phyloP scores from a whole-genome alignment of 2,888 invertebrate genomes.

The Dynastes grantii region DNA sequence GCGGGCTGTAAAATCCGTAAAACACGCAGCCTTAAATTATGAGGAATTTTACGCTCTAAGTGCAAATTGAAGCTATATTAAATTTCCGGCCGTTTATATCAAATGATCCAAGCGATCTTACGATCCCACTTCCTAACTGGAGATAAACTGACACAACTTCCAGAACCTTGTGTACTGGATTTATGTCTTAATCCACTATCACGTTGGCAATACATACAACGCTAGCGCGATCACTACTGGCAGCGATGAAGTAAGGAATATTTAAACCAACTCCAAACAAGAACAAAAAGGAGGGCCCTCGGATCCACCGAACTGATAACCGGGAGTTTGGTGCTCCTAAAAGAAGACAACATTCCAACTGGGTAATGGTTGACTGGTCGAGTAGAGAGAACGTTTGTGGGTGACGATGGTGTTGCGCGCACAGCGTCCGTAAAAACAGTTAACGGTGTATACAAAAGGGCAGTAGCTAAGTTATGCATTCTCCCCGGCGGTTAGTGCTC shows the following conservation, averaged over 20 bases:
- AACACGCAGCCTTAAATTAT: not conserved
- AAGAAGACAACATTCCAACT: not conserved
- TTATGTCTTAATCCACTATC: not conserved
- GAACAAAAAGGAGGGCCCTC: not conserved
- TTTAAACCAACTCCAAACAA: not conserved
- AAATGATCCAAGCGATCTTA: not conserved
- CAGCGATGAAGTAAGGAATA: not conserved
- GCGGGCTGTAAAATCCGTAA: conserved; percentile 14
- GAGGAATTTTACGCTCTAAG: not conserved
- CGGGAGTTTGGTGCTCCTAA: not conserved
- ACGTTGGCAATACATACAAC: conserved; percentile 16
- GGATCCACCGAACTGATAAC: not conserved
- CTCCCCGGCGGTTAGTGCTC: too few relatives aligned
- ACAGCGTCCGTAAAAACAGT: too few relatives aligned
- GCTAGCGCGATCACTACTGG: not conserved
- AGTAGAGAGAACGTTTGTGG: too few relatives aligned
- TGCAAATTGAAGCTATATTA: conserved; percentile 10
- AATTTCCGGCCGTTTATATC: not conserved
- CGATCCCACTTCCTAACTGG: not conserved
- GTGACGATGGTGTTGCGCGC: too few relatives aligned
- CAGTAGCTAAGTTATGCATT: not conserved
- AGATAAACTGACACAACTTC: not conserved
- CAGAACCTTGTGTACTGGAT: not conserved
- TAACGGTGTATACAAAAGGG: not conserved
- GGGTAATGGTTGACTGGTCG: not conserved